phyloP scores from a whole-genome alignment of 2,797 vertebrate genomes.

The Lithobates sylvaticus region DNA sequence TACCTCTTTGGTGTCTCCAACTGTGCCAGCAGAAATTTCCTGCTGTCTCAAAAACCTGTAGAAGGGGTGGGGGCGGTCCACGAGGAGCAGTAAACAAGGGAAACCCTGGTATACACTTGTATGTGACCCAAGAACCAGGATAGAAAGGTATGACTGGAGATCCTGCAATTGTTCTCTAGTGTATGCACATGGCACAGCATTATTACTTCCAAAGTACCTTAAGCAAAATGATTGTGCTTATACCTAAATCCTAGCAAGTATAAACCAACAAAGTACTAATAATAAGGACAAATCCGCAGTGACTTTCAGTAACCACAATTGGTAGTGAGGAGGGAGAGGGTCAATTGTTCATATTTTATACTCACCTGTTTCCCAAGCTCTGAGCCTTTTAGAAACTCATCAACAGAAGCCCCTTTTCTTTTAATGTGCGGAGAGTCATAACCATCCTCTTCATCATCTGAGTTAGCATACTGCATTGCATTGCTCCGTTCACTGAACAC shows the following conservation, averaged over 20 bases:
- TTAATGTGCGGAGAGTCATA: constrained; percentile 85
- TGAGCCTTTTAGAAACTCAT: constrained; percentile 94
- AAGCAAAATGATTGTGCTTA: too few relatives aligned
- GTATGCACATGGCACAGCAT: too few relatives aligned
- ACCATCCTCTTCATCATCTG: constrained; percentile 89
- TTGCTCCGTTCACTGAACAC: constrained; percentile 86
- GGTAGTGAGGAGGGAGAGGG: too few relatives aligned
- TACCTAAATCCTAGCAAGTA: too few relatives aligned
- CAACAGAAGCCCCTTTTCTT: constrained; percentile 90
- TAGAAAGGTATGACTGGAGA: too few relatives aligned
- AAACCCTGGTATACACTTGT: neutral
- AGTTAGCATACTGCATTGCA: constrained; percentile 81
- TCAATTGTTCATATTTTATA: neutral
- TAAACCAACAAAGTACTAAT: neutral
- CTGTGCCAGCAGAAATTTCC: too few relatives aligned
- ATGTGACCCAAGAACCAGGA: too few relatives aligned
- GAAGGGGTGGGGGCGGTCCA: too few relatives aligned
- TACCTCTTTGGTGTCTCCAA: too few relatives aligned
- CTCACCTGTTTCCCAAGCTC: constrained; percentile 90
- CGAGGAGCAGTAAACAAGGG: neutral
- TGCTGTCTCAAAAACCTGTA: neutral
- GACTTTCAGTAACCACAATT: too few relatives aligned
- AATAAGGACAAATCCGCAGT: neutral
- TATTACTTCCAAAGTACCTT: too few relatives aligned
- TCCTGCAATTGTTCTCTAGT: too few relatives aligned